These are phyloP conservation scores for Prolemur simus DNA, from an alignment of 2,113 vertebrate genomes.

Conservation along the genomic window DNA sequence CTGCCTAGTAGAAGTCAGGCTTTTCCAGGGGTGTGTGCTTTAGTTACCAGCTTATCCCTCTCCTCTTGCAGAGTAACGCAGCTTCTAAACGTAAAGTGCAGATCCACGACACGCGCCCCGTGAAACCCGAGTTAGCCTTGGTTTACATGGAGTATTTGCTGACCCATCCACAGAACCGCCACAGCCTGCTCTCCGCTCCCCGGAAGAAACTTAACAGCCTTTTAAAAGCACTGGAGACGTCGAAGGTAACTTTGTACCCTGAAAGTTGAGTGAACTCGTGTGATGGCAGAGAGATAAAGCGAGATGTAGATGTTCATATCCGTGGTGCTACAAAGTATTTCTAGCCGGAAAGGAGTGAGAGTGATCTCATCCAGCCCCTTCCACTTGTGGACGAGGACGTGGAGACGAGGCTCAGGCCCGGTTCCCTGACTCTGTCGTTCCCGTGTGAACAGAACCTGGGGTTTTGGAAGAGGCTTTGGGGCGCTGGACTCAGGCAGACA, in stretches of 20 bases:
- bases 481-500: neutral
- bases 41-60: neutral
- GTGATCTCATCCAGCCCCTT: neutral
- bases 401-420: neutral
- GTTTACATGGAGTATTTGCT: conserved; percentile 92
- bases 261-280: neutral
- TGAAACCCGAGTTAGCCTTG: conserved; percentile 91
- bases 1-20: neutral
- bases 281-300: neutral
- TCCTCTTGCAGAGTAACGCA: conserved; percentile 76
- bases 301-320: neutral
- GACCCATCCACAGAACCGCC: conserved; percentile 84
- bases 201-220: conserved; percentile 87
- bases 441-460: neutral
- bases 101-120: conserved; percentile 83
- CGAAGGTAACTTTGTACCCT: conserved; percentile 85
- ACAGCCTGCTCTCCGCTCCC: conserved; percentile 84
- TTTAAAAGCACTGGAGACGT: conserved; percentile 85
- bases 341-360: neutral
- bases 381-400: neutral
- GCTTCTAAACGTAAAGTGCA: conserved; percentile 81
- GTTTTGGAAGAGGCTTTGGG: neutral
- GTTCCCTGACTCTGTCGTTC: neutral
- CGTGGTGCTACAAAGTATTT: neutral
- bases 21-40: neutral